phyloP scores from a whole-genome alignment of 2,113 vertebrate genomes.

The Lutjanus erythropterus region DNA sequence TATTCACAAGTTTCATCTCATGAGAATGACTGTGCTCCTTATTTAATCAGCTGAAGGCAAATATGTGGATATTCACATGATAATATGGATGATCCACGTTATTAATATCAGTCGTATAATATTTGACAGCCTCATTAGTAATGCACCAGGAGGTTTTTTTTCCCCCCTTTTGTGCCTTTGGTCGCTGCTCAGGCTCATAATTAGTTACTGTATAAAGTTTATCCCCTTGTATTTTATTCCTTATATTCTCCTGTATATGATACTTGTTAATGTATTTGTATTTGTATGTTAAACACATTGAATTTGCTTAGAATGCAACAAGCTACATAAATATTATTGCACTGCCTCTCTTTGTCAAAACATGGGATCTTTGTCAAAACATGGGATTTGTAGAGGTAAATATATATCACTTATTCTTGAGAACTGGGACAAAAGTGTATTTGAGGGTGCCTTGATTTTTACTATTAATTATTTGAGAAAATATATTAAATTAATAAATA shows the following conservation, averaged over 20 bases:
- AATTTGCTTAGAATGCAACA: not conserved
- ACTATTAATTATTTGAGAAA: too few relatives aligned
- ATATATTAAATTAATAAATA: too few relatives aligned
- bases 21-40: not conserved
- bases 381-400: not conserved
- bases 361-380: not conserved
- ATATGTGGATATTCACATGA: not conserved
- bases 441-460: too few relatives aligned
- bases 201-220: too few relatives aligned
- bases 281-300: not conserved
- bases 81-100: not conserved
- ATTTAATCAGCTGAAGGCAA: not conserved
- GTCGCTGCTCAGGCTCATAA: not conserved
- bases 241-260: not conserved
- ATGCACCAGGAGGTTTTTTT: not conserved
- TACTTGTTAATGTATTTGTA: not conserved
- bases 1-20: not conserved
- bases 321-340: not conserved
- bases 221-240: not conserved
- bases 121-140: not conserved
- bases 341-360: not conserved
- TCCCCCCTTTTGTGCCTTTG: not conserved
- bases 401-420: too few relatives aligned
- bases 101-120: not conserved
- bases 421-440: too few relatives aligned